phyloP scores from a whole-genome alignment of 2,113 vertebrate species.

The Phylloscopus whistleri region DNA sequence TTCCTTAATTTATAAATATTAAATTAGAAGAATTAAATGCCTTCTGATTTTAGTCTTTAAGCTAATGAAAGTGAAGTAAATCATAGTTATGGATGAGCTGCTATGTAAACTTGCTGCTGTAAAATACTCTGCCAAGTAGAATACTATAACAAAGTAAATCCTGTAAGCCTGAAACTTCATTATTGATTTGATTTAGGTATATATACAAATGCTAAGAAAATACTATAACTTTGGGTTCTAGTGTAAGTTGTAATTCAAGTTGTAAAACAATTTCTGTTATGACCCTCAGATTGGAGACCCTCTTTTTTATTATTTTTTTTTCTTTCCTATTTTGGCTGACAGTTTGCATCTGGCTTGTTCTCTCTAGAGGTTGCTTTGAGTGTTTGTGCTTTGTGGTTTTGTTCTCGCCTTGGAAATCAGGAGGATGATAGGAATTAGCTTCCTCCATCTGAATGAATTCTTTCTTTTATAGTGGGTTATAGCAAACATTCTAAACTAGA shows the following conservation, averaged over 20 bases:
- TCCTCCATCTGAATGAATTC: neutral
- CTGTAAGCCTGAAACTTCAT: constrained; percentile 8
- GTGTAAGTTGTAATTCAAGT: neutral
- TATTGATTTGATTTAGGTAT: constrained; percentile 38
- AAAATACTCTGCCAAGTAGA: constrained; percentile 21
- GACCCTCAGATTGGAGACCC: neutral
- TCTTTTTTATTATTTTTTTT: neutral
- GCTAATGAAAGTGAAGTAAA: constrained; percentile 43
- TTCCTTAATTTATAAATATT: constrained; percentile 57
- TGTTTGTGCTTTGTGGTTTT: neutral
- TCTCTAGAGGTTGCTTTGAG: neutral
- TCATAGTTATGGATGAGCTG: constrained; percentile 22
- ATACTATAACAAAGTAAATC: constrained; percentile 25
- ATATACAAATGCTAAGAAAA: constrained; percentile 31
- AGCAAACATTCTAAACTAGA: neutral
- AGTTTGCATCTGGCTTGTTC: neutral
- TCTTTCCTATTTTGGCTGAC: neutral
- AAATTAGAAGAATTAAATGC: constrained; percentile 56
- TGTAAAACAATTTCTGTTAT: neutral
- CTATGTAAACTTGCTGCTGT: constrained; percentile 36
- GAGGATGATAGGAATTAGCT: neutral
- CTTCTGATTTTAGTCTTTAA: constrained; percentile 50
- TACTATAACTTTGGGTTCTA: neutral
- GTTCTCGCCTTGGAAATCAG: neutral
- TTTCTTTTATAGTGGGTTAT: neutral